Percentiles rank a stretch among this genome's conserved stretches.
These are phyloP conservation scores for Sebastolobus alascanus DNA, from an alignment of 2,797 vertebrate genomes.

Conservation along the genomic window DNA sequence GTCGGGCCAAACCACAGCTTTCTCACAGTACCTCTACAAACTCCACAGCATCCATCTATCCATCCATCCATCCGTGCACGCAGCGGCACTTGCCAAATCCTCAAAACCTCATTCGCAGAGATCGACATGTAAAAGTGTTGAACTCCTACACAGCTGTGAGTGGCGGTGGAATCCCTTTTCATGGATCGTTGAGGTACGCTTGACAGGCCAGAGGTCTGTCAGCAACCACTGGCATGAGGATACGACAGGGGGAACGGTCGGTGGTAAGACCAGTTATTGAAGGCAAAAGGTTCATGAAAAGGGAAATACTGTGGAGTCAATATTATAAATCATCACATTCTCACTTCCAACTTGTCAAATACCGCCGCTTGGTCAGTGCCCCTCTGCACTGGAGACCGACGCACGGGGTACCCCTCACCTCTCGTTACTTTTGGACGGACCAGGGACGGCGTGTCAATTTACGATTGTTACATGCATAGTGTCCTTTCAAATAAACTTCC, in stretches of 20 bases:
- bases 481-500: too few species aligned
- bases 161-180: constrained; percentile 5
- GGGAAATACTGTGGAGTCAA: neutral
- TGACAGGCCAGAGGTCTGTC: constrained; percentile 32
- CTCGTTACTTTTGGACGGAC: too few species aligned
- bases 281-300: constrained; percentile 8
- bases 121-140: constrained; percentile 16
- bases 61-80: neutral
- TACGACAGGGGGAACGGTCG: neutral
- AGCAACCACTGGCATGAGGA: constrained; percentile 12
- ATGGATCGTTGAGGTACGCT: constrained; percentile 11
- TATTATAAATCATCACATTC: neutral
- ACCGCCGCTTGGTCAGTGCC: too few species aligned
- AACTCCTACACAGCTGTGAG: constrained; percentile 26
- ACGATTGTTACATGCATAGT: too few species aligned
- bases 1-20: constrained; percentile 46
- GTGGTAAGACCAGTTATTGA: constrained; percentile 6
- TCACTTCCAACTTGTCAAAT: too few species aligned
- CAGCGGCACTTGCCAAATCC: constrained; percentile 5
- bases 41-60: constrained; percentile 19
- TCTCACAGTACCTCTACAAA: constrained; percentile 35
- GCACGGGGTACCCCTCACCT: too few species aligned
- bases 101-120: constrained; percentile 52
- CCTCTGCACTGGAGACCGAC: too few species aligned
- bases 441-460: too few species aligned